Evolutionary conservation across 2,113 vertebrate species (phyloP).

Genomic region (Leucopternis melanops): DNA sequence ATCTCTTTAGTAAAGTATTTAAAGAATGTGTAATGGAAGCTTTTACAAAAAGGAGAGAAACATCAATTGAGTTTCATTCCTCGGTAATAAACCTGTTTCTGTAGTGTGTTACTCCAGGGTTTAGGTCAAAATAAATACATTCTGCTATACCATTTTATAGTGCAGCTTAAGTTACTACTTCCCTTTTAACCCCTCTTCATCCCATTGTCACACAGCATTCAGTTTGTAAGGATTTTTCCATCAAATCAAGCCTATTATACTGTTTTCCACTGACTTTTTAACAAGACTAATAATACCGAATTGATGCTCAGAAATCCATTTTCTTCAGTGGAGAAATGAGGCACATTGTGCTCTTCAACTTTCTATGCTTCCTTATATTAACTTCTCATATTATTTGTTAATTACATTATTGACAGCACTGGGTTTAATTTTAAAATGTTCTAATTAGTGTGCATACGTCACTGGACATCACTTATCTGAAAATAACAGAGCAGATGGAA

Average conservation of each 20-base stretch:
- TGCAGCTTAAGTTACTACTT: neutral
- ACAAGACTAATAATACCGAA: neutral
- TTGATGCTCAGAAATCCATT: neutral
- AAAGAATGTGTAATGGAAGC: neutral
- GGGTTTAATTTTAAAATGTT: neutral
- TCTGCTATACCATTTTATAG: neutral
- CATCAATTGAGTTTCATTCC: neutral
- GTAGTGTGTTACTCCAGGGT: neutral
- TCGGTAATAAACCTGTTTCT: neutral
- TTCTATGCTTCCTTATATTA: neutral
- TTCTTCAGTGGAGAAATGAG: neutral
- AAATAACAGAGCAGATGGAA: neutral
- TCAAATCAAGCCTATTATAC: neutral
- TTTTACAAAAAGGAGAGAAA: neutral
- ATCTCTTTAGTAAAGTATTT: neutral
- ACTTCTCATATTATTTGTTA: neutral
- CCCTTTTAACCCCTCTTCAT: neutral
- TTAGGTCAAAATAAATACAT: neutral
- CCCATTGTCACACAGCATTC: neutral
- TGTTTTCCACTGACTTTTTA: neutral
- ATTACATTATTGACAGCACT: neutral
- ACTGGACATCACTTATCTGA: neutral
- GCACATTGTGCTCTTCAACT: neutral
- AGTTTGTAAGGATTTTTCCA: neutral
- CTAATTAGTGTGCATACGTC: neutral